Percentiles rank a stretch among this genome's conserved stretches.
Conservation (phyloP, 2,797 vertebrate genomes). For the Neoniphon sammara region DNA sequence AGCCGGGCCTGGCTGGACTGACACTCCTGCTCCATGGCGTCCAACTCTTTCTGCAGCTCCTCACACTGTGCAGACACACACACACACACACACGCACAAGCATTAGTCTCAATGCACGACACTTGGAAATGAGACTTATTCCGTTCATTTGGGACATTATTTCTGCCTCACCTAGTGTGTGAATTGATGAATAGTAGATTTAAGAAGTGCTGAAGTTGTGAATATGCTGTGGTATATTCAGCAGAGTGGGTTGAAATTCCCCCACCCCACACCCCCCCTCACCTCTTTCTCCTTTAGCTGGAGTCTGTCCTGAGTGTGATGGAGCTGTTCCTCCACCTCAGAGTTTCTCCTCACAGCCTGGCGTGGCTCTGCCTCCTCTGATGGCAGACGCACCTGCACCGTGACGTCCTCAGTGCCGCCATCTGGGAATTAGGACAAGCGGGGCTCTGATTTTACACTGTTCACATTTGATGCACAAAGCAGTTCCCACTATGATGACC, state of each 20-base stretch:
- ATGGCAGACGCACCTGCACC: constrained; percentile 32
- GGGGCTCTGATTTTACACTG: background rate
- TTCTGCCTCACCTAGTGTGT: background rate
- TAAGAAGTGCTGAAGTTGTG: background rate
- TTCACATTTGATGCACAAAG: background rate
- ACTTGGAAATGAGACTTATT: no score
- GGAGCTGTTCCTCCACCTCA: constrained; percentile 76
- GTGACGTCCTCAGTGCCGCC: constrained; percentile 51
- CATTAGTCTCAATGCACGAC: background rate
- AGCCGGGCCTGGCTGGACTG: constrained; percentile 85
- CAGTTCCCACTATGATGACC: constrained; percentile 2
- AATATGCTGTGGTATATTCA: background rate
- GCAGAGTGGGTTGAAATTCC: background rate
- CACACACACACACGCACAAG: constrained; percentile 39
- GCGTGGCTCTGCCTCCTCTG: constrained; percentile 39
- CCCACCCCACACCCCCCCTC: no score
- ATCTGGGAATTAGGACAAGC: constrained; percentile 59
- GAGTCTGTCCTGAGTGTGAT: constrained; percentile 82
- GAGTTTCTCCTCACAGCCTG: constrained; percentile 39
- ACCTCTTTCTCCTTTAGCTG: constrained; percentile 90
- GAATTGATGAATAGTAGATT: background rate
- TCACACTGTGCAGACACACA: constrained; percentile 79
- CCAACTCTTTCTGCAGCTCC: constrained; percentile 87
- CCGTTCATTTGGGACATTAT: background rate
- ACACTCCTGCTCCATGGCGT: constrained; percentile 87